Base-by-base conservation (phyloP, 2,888 invertebrate species). In the Tinea semifulvella region DNA sequence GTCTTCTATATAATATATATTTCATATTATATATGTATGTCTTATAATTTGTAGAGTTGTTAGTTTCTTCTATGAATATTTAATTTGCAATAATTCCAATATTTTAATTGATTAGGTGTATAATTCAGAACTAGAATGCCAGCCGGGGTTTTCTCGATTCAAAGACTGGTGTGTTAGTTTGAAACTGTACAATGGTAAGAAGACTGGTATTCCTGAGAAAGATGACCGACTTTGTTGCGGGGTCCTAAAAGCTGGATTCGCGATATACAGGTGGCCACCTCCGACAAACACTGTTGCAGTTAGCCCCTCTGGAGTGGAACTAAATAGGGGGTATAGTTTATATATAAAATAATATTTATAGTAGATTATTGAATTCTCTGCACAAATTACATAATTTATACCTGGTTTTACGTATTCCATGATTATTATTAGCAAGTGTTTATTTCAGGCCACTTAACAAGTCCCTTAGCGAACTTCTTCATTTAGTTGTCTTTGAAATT, bases 211-310 rank as follows among this genome's bases (percentile, higher is more conserved):
- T 38, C 73, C 73, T 11, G 71, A 80, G 46, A 61, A 66, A 26
- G 82, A 83, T 48, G 68, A 72, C 2, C 68, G 62, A 36, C 48
- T 68, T 1, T 57, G 60, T 22, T 68, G 70, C 48, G 68, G 74
- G 0, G 57, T 56, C 35, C 43, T 76, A 46, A 73, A 76, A 53
- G 69, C 65, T 28, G 69, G 71, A 10, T 65, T 79, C 4, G 72
- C 68, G 1, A 83, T 92, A 44, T 92, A 92, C 63, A 84, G 81
- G 43, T 88, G 88, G 84, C 90, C 91, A 0, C 82, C 87, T 20
- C 80, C 84, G 0, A 68, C 68, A 20, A 70, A 76, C 44, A 72
- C 75, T 13, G 62, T 83, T 48, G 71, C 83, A 31, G 82, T 84
- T 1, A 82, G 68, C 20, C 50, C 53, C 1, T 68, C 58, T 46